These are phyloP conservation scores for Tokudaia muenninki DNA, from an alignment of 2,797 vertebrate species.

Conservation along the genomic window DNA sequence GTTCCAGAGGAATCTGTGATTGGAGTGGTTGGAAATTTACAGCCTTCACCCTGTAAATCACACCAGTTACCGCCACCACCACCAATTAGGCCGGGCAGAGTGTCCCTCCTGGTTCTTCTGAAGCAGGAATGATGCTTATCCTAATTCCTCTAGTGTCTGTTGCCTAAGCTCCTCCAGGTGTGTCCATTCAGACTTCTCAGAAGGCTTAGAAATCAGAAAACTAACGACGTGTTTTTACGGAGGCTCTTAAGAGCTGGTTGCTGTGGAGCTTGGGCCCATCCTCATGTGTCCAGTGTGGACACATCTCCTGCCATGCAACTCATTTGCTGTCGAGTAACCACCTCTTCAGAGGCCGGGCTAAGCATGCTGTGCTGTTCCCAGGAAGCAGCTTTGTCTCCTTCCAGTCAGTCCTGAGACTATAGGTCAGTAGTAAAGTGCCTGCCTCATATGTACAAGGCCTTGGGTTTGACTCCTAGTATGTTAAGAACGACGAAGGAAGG, in stretches of 20 bases:
- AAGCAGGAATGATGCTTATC: not conserved
- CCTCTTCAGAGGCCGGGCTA: not conserved
- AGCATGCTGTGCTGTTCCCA: not conserved
- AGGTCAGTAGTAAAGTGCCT: not conserved
- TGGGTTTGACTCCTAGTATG: not conserved
- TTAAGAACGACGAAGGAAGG: not conserved
- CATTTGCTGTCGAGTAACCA: not conserved
- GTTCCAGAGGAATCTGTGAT: not conserved
- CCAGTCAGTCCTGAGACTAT: not conserved
- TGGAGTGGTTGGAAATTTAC: not conserved
- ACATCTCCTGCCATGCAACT: not conserved
- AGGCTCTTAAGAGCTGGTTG: not conserved
- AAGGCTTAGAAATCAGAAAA: constrained; percentile 3
- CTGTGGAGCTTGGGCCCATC: not conserved
- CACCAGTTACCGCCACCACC: not conserved
- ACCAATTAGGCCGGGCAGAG: not conserved
- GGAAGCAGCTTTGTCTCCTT: not conserved
- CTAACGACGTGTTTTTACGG: not conserved
- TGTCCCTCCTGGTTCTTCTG: not conserved
- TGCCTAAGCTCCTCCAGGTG: not conserved
- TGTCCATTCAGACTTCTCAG: constrained; percentile 8
- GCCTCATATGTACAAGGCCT: not conserved
- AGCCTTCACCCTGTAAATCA: not conserved
- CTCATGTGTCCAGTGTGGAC: not conserved
- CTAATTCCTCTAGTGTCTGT: constrained; percentile 3